These are phyloP conservation scores for Coregonus sp. DNA, from an alignment of 2,797 vertebrate genomes.

Conservation along the genomic window DNA sequence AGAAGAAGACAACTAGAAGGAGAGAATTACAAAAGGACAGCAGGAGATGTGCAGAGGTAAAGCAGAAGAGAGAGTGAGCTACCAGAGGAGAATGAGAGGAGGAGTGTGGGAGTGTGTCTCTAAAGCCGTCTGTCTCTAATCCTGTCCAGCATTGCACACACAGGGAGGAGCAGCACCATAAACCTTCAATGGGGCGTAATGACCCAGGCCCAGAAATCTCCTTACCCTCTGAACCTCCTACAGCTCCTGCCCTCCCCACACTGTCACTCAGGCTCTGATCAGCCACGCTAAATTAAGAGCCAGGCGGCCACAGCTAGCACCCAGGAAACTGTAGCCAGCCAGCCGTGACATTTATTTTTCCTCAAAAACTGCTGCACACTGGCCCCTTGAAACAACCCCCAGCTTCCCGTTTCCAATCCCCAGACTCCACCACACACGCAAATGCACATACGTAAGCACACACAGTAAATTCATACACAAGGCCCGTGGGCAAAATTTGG, in stretches of 20 bases:
- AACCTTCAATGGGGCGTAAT: not conserved
- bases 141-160: not conserved
- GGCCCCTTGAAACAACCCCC: conserved; percentile 28
- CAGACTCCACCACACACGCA: conserved; percentile 26
- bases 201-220: not conserved
- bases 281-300: conserved; percentile 53
- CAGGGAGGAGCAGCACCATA: not conserved
- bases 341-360: conserved; percentile 65
- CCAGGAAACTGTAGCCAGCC: conserved; percentile 46
- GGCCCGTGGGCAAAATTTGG: too few relatives aligned
- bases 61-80: not conserved
- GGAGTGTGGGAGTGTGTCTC: not conserved
- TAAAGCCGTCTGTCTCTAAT: not conserved
- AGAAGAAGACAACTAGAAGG: not conserved
- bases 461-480: not conserved
- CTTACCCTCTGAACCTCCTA: not conserved
- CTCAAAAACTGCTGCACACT: conserved; percentile 47
- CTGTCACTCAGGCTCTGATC: conserved; percentile 39
- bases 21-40: not conserved
- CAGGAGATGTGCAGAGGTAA: not conserved
- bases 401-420: not conserved
- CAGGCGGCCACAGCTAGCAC: conserved; percentile 41
- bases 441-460: conserved; percentile 7
- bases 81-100: not conserved
- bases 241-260: not conserved